Evolutionary conservation across 2,888 invertebrate genomes (phyloP).

Genomic region (Heliconius cydno): DNA sequence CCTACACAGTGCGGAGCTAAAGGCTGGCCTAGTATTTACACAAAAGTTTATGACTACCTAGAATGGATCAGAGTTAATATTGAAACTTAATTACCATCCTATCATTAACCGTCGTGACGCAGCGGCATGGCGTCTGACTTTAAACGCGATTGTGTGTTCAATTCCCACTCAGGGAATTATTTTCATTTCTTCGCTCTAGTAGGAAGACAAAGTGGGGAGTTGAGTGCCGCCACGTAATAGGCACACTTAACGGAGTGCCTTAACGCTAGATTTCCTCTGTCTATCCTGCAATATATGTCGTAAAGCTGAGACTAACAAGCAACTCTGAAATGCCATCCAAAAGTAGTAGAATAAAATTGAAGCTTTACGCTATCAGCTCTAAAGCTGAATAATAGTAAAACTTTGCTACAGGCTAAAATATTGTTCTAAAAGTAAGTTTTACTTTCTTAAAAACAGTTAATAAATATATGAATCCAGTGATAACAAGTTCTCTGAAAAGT

Average conservation of each 20-base stretch:
- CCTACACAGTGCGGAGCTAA: constrained; percentile 80
- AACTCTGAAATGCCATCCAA: no score
- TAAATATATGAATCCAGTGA: neutral
- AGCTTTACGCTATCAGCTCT: no score
- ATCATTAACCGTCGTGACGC: neutral
- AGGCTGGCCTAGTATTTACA: constrained; percentile 86
- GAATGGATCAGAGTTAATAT: constrained; percentile 79
- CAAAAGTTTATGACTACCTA: constrained; percentile 81
- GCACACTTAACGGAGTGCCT: neutral
- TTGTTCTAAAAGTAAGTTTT: no score
- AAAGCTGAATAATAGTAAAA: no score
- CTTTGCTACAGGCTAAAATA: no score
- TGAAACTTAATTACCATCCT: neutral
- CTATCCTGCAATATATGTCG: neutral
- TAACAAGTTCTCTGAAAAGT: neutral
- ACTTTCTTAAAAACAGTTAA: neutral
- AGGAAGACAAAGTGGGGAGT: neutral
- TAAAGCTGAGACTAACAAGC: neutral
- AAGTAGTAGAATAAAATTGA: no score
- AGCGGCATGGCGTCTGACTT: neutral
- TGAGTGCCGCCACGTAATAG: neutral
- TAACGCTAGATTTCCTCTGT: neutral
- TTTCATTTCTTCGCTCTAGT: neutral
- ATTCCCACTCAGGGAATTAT: neutral
- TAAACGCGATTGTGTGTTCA: neutral